phyloP scores from a whole-genome alignment of 2,888 invertebrate species.

The Rhagonycha fulva region DNA sequence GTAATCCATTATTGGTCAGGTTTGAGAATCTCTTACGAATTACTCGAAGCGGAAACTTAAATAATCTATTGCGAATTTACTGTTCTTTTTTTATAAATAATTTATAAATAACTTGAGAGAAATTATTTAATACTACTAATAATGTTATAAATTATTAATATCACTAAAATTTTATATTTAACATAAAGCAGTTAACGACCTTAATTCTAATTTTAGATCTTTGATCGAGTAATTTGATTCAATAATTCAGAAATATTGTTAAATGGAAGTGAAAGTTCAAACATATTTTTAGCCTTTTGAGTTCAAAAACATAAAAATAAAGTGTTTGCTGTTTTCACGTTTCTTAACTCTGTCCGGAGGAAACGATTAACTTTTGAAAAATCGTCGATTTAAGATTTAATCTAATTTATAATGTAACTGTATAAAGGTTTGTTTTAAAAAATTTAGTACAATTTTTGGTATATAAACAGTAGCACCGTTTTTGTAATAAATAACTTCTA shows the following conservation, averaged over 20 bases:
- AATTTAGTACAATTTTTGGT: slow-evolving; percentile 13
- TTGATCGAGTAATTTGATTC: not conserved
- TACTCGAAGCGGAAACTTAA: not conserved
- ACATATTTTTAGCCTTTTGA: not conserved
- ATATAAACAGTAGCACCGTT: slow-evolving; percentile 9
- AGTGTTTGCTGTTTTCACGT: not conserved
- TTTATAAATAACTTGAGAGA: not conserved
- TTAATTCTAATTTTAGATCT: not conserved
- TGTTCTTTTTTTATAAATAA: not conserved
- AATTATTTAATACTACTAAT: not conserved
- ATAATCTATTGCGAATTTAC: not conserved
- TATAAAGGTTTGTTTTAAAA: slow-evolving; percentile 1
- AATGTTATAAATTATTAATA: not conserved
- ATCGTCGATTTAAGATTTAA: not conserved
- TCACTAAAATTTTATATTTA: not conserved
- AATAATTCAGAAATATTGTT: not conserved
- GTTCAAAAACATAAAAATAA: not conserved
- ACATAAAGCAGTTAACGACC: not conserved
- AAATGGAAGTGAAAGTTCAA: not conserved
- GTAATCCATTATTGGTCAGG: not conserved
- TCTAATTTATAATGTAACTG: not conserved
- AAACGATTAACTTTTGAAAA: not conserved
- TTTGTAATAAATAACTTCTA: slow-evolving; percentile 13
- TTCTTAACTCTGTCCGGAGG: not conserved
- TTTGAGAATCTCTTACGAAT: not conserved